Base-by-base conservation (phyloP, 2,888 invertebrate species). In the Gastrophysa polygoni region DNA sequence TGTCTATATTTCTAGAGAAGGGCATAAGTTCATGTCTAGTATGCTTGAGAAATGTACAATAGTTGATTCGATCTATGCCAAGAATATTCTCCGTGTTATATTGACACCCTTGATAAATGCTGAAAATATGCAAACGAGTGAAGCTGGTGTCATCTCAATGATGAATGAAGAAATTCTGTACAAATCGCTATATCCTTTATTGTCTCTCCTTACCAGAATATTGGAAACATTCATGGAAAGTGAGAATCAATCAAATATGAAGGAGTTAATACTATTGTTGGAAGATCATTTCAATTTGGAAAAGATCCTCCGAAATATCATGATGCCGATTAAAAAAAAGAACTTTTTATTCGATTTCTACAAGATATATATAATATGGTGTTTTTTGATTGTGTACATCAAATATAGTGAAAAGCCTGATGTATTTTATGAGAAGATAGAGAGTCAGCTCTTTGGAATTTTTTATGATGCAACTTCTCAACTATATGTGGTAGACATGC, bases 1-100 rank as follows among this genome's bases (percentile, higher is more conserved):
- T 0, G 82, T 92, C 43, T 92, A 91, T 74, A 87, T 92, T 8
- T 85, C 88, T 0, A 84, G 89, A 24, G 89, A 90, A 88, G 38
- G 88, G 6, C 87, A 88, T 57, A 84, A 85, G 61, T 88, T 92
- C 71, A 81, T 90, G 16, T 84, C 85, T 16, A 82, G 83, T 61
- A 83, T 90, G 57, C 73, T 90, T 0, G 85, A 86, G 80, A 85
- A 84, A 75, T 78, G 85, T 1, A 82, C 84, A 17, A 83, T 85
- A 52, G 79, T 84, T 34, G 84, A 87, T 69, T 77, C 78, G 47
- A 74, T 78, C 11, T 83, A 87, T 34, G 85, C 88, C 16, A 81
- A 84, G 60, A 81, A 85, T 63, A 84, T 91, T 6, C 75, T 91
- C 1, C 73, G 75, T 14, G 81, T 83, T 65, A 84, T 90, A 20